Evolutionary conservation across 2,888 invertebrate genomes (phyloP), one percentile per base, ranked within the genome.

Genomic region (Microchrysa polita): DNA sequence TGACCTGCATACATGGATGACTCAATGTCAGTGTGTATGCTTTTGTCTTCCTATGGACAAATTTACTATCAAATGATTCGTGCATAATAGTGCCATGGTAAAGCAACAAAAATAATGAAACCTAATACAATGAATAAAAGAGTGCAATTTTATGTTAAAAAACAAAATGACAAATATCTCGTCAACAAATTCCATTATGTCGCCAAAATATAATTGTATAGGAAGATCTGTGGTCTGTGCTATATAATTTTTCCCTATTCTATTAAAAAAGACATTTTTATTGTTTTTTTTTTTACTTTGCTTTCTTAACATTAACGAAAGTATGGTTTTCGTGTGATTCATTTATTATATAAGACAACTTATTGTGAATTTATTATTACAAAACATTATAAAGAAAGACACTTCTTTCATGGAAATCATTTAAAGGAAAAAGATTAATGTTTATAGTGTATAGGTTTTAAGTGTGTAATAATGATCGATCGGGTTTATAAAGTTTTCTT

Each of bases 101-200:
- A 48, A 48, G 14, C 12, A 48, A 48, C 2, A n/a, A n/a, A n/a
- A n/a, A 9, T 5, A n/a, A 61, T 10, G 40, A 61, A 34, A 61
- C 61, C 61, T 61, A 48, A 65, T 65, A 65, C 65, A 65, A 65
- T 65, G 65, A 65, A 65, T 65, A 12, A 10, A 34, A 48, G 42
- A 48, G 65, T 65, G 65, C 65, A 65, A 65, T 65, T 65, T 65
- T 22, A 65, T 48, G 22, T 44, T n/a, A n/a, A 22, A 18, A 65
- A 7, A 34, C 27, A 7, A 34, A 34, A 34, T n/a, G n/a, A 34
- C 27, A 34, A n/a, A 34, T 34, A 34, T 34, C 7, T 34, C 27
- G 2, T 34, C 27, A 34, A 34, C 27, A 34, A 34, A 34, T 34
- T 34, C 27, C 27, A 34, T 34, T 2, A 34, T 34, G 27, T 34